Conservation (phyloP, 2,888 invertebrate species). For the Polymixis flavicincta region DNA sequence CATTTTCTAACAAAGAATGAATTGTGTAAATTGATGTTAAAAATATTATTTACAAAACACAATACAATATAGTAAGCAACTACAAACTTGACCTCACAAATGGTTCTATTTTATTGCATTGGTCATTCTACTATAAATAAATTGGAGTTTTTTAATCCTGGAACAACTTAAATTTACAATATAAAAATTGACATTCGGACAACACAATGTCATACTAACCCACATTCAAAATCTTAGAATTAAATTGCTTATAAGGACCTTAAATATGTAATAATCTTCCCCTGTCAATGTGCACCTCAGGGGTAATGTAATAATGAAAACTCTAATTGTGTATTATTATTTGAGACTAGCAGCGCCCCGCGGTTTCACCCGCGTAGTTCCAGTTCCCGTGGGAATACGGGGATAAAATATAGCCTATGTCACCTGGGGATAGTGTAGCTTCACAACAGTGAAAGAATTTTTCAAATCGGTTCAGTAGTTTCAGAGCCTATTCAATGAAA, state of each 20-base stretch:
- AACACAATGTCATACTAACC: background rate
- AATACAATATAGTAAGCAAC: conserved; percentile 15
- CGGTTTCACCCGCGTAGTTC: no score
- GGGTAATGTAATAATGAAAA: background rate
- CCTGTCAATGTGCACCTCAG: no score
- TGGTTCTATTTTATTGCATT: conserved; percentile 12
- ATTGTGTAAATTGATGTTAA: background rate
- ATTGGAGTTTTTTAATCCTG: conserved; percentile 31
- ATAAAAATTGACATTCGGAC: conserved; percentile 17
- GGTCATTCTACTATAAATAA: conserved; percentile 24
- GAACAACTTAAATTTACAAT: background rate
- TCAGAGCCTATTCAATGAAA: no score
- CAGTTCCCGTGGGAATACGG: no score
- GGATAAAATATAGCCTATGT: no score
- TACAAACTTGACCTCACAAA: conserved; percentile 25
- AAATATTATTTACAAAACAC: conserved; percentile 5
- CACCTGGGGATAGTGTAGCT: no score
- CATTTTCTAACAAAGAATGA: background rate
- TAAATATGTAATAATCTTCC: background rate
- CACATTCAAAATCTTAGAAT: background rate
- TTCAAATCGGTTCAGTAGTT: no score
- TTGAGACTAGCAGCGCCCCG: no score
- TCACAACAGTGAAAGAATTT: no score
- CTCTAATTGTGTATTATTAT: background rate
- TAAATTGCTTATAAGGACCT: background rate